Evolutionary conservation across 1,140 invertebrate genomes (phyloP), one percentile per base, ranked within the genome.

Genomic region (Meteorus sp.): DNA sequence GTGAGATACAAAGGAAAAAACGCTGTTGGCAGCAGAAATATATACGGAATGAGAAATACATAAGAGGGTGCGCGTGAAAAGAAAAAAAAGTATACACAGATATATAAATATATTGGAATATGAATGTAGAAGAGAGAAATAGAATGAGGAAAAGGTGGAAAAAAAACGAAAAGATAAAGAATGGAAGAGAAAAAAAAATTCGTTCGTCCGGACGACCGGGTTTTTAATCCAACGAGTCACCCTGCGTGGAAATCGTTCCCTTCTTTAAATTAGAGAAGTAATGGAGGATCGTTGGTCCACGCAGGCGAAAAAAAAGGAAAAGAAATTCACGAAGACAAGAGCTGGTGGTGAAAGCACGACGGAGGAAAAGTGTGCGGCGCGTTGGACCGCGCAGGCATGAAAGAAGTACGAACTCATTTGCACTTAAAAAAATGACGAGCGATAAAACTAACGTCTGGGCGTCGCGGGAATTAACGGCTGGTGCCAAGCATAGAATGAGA

Each of bases 351-450:
- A 52, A 61, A 52, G 51, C 45, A 58, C 37, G 63, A 44, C 27
- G 43, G 56, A 60, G 61, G 57, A 37, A 52, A 33, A 33, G 37
- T 15, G 47, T 4, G 43, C 20, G 29, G 43, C 29, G 43, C n/a
- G n/a, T n/a, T n/a, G n/a, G 27, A 56, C 41, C 31, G 47, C 23
- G 55, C 64, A 57, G 44, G 57, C 59, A 47, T 31, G 56, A 59
- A 56, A 51, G 56, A 59, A 59, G 35, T 53, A 47, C 37, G 66
- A 78, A 77, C 75, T 78, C 75, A 78, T 78, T 78, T 78, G 76
- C 75, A 77, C 76, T 77, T 76, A 75, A 78, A 76, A 76, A 77
- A 78, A 77, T 77, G 74, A 78, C 72, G 71, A 73, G 75, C 72
- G 69, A 76, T 78, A 78, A 78, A 78, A 76, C 74, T 77, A 77